These are phyloP conservation scores for Oscarella lobularis DNA, from an alignment of 37 sponge, comb jelly and placozoan genomes.

Conservation along the genomic window DNA sequence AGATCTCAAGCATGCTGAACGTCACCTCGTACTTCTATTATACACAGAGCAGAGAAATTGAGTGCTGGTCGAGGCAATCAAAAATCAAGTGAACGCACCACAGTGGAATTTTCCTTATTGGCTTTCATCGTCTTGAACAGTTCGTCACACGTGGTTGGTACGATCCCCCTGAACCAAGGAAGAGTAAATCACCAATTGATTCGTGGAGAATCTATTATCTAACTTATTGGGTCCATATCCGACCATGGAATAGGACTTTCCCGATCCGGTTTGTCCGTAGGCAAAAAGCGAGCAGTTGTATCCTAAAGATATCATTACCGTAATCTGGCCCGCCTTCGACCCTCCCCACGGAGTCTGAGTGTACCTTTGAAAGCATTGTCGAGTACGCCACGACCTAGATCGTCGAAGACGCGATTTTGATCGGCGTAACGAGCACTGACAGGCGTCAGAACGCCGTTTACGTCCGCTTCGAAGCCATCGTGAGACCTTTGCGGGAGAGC, in stretches of 20 bases:
- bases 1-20: slow-evolving; percentile 37
- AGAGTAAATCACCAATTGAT: not conserved
- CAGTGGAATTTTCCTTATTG: not conserved
- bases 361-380: slow-evolving; percentile 33
- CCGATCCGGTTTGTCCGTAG: slow-evolving; percentile 32
- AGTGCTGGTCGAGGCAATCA: too few species aligned
- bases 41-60: too few species aligned
- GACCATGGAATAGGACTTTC: slow-evolving; percentile 38
- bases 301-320: too few species aligned
- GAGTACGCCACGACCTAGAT: slow-evolving; percentile 31
- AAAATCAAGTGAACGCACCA: too few species aligned
- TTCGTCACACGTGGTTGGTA: slow-evolving; percentile 34
- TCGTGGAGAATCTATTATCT: not conserved
- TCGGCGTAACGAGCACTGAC: slow-evolving; percentile 17
- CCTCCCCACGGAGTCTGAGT: too few species aligned
- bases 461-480: slow-evolving; percentile 14
- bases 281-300: slow-evolving; percentile 34
- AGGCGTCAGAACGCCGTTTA: slow-evolving; percentile 9
- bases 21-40: slow-evolving; percentile 14
- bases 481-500: slow-evolving; percentile 19
- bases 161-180: slow-evolving; percentile 8
- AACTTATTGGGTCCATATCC: slow-evolving; percentile 34
- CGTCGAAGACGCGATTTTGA: slow-evolving; percentile 22
- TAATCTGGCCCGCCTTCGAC: too few species aligned
- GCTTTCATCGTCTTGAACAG: slow-evolving; percentile 18